Evolutionary conservation across 2,113 vertebrate genomes (phyloP), one percentile per base, ranked within the genome.

Genomic region (Nothobranchius kuhntae): DNA sequence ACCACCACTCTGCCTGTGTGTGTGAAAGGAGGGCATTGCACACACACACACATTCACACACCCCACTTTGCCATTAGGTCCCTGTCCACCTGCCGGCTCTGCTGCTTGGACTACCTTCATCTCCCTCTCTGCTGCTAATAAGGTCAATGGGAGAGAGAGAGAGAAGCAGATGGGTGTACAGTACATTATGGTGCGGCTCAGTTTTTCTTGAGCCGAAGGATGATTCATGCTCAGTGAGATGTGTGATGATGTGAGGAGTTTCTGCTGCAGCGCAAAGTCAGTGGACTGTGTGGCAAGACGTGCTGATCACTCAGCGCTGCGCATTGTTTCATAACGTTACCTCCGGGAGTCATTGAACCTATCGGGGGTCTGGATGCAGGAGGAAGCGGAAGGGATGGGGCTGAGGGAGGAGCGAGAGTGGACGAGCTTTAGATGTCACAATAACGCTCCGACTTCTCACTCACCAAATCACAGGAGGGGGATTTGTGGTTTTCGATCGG

Each of bases 61-160:
- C 66, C 81, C 75, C 74, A 75, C 78, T 77, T 74, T 78, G 78
- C 89, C 90, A 86, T 87, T 89, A 85, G 80, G 80, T 85, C 83
- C 86, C 78, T 86, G 86, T 79, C 85, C 84, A 87, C 85, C 87
- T 87, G 82, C 55, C 9, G 87, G 82, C 74, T 84, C 73, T 59
- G 38, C 74, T 82, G 81, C 81, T 64, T 65, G 9, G 68, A 77
- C 82, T 68, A 75, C 84, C 79, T 87, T 75, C 80, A 83, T 81
- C 82, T 83, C 69, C 67, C 51, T 67, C 75, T 68, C 86, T 66
- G 45, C 67, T 75, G 80, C 85, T 91, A 89, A 91, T 88, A 83
- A 91, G 89, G 89, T 91, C 89, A 91, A 87, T 83, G 87, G 87
- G 81, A 70, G 81, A 88, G 84, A 85, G 84, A 85, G 82, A 81